Percentiles rank a stretch among this genome's conserved stretches.
These are phyloP conservation scores for Catalaphyllia jardinei DNA, from an alignment of 64 coral and sea anemone species.

Conservation along the genomic window DNA sequence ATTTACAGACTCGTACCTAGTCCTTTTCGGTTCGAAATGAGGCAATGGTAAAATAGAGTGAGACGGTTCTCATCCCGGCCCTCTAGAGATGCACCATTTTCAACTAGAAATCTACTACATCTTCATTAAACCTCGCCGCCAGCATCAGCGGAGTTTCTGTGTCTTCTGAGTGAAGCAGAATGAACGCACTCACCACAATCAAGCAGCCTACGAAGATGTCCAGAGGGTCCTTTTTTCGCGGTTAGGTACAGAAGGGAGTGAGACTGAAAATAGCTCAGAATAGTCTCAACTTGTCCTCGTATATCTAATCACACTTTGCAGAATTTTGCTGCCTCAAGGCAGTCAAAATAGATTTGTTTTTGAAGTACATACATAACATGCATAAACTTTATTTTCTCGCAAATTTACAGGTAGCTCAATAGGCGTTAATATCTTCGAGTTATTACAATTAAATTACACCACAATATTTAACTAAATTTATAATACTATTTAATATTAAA, in stretches of 20 bases:
- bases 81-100: not conserved
- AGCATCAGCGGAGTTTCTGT: constrained; percentile 25
- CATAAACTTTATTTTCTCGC: no score
- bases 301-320: not conserved
- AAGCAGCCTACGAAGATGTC: not conserved
- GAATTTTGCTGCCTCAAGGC: constrained; percentile 7
- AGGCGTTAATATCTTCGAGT: no score
- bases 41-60: not conserved
- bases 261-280: not conserved
- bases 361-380: no score
- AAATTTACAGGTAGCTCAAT: no score
- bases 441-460: no score
- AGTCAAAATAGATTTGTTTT: constrained; percentile 5
- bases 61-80: not conserved
- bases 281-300: not conserved
- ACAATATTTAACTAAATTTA: no score
- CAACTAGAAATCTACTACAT: constrained; percentile 25
- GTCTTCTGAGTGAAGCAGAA: not conserved
- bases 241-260: not conserved
- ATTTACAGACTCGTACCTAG: no score
- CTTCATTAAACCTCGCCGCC: constrained; percentile 14
- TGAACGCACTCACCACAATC: not conserved
- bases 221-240: not conserved
- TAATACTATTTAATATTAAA: no score
- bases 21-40: no score